These are phyloP conservation scores for Paracentrotus lividus DNA, from an alignment of 53 echinoderm and acorn worm species.

Conservation along the genomic window DNA sequence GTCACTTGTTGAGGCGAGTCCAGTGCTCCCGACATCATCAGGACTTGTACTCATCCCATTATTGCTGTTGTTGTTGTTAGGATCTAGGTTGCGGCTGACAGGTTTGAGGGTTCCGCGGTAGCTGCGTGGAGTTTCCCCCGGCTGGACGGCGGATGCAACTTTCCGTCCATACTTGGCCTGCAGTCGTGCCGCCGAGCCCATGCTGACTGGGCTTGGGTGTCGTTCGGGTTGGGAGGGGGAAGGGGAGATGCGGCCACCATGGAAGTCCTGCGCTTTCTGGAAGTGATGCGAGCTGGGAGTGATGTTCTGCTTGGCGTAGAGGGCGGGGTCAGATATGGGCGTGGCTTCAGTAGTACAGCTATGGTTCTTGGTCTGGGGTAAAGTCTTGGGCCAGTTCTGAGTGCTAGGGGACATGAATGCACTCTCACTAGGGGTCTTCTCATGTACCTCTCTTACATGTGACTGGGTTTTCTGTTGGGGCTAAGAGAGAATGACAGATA, in stretches of 20 bases:
- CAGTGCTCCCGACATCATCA: conserved; percentile 38
- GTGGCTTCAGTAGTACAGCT: conserved; percentile 87
- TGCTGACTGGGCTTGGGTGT: not conserved
- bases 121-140: not conserved
- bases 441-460: not conserved
- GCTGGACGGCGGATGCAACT: not conserved
- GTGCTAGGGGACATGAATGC: conserved; percentile 47
- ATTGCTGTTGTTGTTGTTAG: conserved; percentile 50
- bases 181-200: conserved; percentile 1
- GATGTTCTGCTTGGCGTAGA: conserved; percentile 59
- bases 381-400: conserved; percentile 46
- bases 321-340: conserved; percentile 83
- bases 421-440: not conserved
- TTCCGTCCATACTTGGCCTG: conserved; percentile 58
- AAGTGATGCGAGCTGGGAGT: conserved; percentile 83
- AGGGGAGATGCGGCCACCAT: conserved; percentile 52
- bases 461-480: not conserved
- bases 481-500: not conserved
- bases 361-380: conserved; percentile 77
- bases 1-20: not conserved
- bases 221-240: not conserved
- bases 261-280: conserved; percentile 85
- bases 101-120: conserved; percentile 30
- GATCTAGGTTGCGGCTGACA: not conserved
- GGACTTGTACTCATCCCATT: conserved; percentile 15